Base-by-base conservation (phyloP, 2,888 invertebrate species). In the Agriopis marginaria region DNA sequence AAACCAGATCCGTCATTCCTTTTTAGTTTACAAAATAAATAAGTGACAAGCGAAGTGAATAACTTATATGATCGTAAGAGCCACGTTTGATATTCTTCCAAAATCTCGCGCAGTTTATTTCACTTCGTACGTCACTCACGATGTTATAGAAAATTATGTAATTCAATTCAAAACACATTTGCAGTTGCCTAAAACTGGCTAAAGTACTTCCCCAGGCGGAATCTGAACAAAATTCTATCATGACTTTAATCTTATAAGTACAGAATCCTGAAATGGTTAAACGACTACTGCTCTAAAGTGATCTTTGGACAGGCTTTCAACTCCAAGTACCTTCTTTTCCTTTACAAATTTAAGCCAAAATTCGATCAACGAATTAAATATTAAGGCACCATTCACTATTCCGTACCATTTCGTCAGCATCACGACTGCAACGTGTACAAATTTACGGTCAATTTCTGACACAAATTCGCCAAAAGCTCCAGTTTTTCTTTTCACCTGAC, bases 401-500 rank as follows among this genome's bases (percentile, higher is more conserved):
- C 68, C 53, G 42, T n/a, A 47, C 66, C 69, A 62, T 71, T 74
- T 68, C 60, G 67, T 68, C 70, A 61, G 71, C 70, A 74, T 77
- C 74, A 77, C 69, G 75, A 75, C 66, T 76, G 70, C 73, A 66
- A 66, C 74, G 68, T 68, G 45, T 71, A 63, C 71, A 69, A 75
- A 79, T 76, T 66, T 75, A 74, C 71, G 71, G 71, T 74, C 71
- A 75, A 72, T 72, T 69, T 73, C 75, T 75, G 74, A 72, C 78
- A 79, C 77, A 77, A 81, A 82, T 81, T 78, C 76, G 72, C 72
- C 73, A 75, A 71, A 70, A 73, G 75, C 73, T 72, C 75, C 71
- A 72, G 72, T 78, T 74, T 81, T 80, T 79, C 75, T 77, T 78
- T 72, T 69, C 62, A 76, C 74, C 76, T 73, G 70, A 68, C 71